Evolutionary conservation across 2,113 vertebrate genomes (phyloP).

Genomic region (Percina caprodes): DNA sequence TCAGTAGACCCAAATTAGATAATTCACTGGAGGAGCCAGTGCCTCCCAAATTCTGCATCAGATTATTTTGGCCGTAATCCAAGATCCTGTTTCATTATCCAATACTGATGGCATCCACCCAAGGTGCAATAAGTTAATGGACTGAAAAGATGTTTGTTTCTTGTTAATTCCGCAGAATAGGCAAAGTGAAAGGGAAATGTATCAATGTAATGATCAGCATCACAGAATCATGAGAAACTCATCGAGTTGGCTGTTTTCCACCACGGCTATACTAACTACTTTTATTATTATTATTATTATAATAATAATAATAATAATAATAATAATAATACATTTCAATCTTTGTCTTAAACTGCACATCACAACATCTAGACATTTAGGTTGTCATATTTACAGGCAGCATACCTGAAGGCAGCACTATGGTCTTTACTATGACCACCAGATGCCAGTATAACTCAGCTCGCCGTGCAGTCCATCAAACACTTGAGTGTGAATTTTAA

Average conservation of each 20-base stretch:
- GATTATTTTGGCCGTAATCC: slow-evolving; percentile 20
- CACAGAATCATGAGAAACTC: neutral
- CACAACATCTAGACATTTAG: neutral
- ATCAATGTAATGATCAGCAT: too few species aligned
- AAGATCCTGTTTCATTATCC: neutral
- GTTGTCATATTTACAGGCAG: neutral
- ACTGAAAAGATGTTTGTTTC: neutral
- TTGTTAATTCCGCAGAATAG: neutral
- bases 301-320: neutral
- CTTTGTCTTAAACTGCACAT: neutral
- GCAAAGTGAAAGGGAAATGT: neutral
- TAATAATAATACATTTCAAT: neutral
- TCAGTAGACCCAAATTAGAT: slow-evolving; percentile 3
- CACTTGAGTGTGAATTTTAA: neutral
- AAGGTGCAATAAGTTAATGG: neutral
- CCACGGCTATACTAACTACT: too few species aligned
- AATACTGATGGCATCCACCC: slow-evolving; percentile 3
- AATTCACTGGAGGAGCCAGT: neutral
- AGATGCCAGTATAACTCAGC: slow-evolving; percentile 47
- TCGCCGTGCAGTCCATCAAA: neutral
- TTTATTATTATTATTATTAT: neutral
- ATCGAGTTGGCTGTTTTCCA: too few species aligned
- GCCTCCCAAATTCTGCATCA: neutral
- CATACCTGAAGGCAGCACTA: slow-evolving; percentile 31
- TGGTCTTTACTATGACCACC: slow-evolving; percentile 33